A percentile compares a stretch with the other conserved stretches of the same genome.
These are phyloP conservation scores for Rallus limicola DNA, from an alignment of 2,113 vertebrate species.

Conservation along the genomic window DNA sequence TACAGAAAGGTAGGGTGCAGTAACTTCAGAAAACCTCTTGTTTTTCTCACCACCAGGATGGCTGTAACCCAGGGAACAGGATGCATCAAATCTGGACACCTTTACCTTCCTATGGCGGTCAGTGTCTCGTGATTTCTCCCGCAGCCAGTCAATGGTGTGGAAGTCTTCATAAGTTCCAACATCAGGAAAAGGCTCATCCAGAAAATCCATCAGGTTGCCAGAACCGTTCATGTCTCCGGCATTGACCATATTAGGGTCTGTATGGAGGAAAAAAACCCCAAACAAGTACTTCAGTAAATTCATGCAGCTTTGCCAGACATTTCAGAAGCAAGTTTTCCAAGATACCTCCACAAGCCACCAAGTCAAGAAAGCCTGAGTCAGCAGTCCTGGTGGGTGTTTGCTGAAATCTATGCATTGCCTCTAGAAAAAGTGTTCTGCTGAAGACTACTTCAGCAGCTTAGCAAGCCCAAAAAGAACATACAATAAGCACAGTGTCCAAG, in stretches of 20 bases:
- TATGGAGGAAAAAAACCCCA: not conserved
- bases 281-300: not conserved
- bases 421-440: not conserved
- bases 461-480: not conserved
- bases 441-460: not conserved
- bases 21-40: not conserved
- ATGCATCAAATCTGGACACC: accelerated
- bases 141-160: conserved; percentile 97
- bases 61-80: not conserved
- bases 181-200: conserved; percentile 94
- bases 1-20: not conserved
- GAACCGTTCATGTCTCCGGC: conserved; percentile 89
- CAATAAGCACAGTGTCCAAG: not conserved
- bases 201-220: conserved; percentile 95
- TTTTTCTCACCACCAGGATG: not conserved
- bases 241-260: conserved; percentile 85
- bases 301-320: not conserved
- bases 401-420: not conserved
- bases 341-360: not conserved
- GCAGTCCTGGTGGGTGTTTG: not conserved
- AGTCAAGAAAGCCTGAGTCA: not conserved
- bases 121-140: conserved; percentile 95
- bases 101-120: conserved; percentile 94
- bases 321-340: not conserved
- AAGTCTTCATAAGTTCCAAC: conserved; percentile 97